Percentiles rank a stretch among this genome's conserved stretches.
Evolutionary conservation across 2,113 vertebrate species (phyloP).

Genomic region (Mustelus asterias): DNA sequence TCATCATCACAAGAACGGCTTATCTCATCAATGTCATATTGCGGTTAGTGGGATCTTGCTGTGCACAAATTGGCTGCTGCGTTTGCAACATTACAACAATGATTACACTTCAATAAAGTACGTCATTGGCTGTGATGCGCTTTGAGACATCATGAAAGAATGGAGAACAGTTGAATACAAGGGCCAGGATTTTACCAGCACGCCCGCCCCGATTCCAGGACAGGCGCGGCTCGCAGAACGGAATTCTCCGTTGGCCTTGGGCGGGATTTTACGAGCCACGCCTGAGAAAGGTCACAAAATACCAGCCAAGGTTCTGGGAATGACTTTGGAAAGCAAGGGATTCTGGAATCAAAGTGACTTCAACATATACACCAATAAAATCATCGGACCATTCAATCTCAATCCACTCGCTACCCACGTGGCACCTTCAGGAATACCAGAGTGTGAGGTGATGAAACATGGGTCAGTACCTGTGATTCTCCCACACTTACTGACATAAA

Average conservation of each 20-base stretch:
- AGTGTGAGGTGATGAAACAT: neutral
- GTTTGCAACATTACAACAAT: neutral
- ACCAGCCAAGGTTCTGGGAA: too few relatives aligned
- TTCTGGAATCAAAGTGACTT: neutral
- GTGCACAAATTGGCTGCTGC: neutral
- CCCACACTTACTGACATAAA: too few relatives aligned
- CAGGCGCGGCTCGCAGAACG: too few relatives aligned
- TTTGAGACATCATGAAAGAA: neutral
- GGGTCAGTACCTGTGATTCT: neutral
- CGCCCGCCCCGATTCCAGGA: too few relatives aligned
- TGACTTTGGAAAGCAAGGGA: neutral
- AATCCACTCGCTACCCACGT: neutral
- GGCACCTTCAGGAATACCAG: neutral
- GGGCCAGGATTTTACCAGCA: neutral
- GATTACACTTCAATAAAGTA: neutral
- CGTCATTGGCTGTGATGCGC: too few relatives aligned
- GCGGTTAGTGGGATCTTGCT: neutral
- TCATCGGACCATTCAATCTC: neutral
- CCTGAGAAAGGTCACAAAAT: too few relatives aligned
- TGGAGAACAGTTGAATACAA: neutral
- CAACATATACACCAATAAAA: neutral
- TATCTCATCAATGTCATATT: neutral
- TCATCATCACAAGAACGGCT: neutral
- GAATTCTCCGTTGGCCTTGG: too few relatives aligned
- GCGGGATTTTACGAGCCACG: too few relatives aligned